These are phyloP conservation scores for Acleris literana DNA, from an alignment of 2,888 invertebrate genomes.

Conservation along the genomic window DNA sequence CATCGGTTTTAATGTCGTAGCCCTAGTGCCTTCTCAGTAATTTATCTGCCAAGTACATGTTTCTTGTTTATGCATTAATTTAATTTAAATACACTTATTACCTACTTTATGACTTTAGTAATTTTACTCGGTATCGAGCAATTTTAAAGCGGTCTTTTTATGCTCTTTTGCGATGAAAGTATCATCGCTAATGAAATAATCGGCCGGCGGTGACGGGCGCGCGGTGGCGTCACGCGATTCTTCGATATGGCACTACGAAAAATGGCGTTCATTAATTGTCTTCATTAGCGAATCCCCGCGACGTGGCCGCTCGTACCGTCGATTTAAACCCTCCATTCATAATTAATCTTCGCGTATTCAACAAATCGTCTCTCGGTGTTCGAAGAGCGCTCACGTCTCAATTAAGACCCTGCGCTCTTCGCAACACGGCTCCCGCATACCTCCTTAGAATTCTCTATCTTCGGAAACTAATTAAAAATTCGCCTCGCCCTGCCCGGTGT, in stretches of 20 bases:
- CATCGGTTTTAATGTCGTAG: constrained; percentile 93
- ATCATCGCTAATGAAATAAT: constrained; percentile 50
- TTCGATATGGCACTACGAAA: constrained; percentile 62
- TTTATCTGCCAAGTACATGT: constrained; percentile 18
- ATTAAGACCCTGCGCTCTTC: constrained; percentile 76
- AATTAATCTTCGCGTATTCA: constrained; percentile 70
- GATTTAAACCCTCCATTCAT: constrained; percentile 69
- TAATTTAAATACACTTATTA: constrained; percentile 29
- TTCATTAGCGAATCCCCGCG: constrained; percentile 64
- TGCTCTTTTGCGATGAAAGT: constrained; percentile 31
- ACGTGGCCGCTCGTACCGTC: constrained; percentile 52
- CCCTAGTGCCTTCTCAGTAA: constrained; percentile 84
- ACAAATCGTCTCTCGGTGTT: constrained; percentile 69
- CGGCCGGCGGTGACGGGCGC: constrained; percentile 50
- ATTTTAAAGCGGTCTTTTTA: constrained; percentile 21
- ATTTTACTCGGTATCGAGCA: constrained; percentile 23
- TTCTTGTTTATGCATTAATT: constrained; percentile 8
- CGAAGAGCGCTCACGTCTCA: constrained; percentile 70
- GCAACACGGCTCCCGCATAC: constrained; percentile 76
- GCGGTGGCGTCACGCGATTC: constrained; percentile 60
- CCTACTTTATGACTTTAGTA: constrained; percentile 27
- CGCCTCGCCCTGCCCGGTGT: constrained; percentile 77
- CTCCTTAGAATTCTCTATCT: constrained; percentile 80
- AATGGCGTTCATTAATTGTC: constrained; percentile 67
- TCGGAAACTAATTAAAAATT: constrained; percentile 84